Base-by-base conservation (phyloP, 2,888 invertebrate genomes). In the Mythimna impura region DNA sequence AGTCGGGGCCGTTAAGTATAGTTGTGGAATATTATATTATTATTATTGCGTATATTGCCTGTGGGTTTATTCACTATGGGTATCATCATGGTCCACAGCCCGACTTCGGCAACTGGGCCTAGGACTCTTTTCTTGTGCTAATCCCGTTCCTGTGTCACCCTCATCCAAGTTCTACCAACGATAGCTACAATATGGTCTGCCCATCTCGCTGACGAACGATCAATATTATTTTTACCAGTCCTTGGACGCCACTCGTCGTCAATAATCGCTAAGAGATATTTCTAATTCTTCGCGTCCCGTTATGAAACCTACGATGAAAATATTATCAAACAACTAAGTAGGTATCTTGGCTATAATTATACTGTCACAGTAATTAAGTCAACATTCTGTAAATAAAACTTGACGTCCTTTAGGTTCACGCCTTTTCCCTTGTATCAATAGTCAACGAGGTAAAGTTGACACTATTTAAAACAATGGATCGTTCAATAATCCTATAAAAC, bases 401-500 rank as follows among this genome's bases (percentile, higher is more conserved):
- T 50, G 65, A 34, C 52, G 60, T 66, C 57, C 68, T 63, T 58
- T 62, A 62, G 36, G 40, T 47, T 47, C 54, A 57, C 25, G 14
- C 36, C 50, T 55, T 75, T 65, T 70, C 58, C 61, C 69, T 61
- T 43, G 43, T 54, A 14, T n/a, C n/a, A 52, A 50, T 73, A 61
- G 58, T 63, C 22, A 64, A 63, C 63, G 50, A 20, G 50, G 3
- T n/a, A 52, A 52, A 3, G 47, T 61, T 55, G 50, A 73, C 63
- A 75, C 66, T 40, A 25, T 66, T 34, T 55, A 52, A 67, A 73
- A 76, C 81, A 80, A 80, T 73, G 43, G 40, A 55, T 14, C 36
- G 61, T 65, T 61, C 57, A 61, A 63, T 4, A 64, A 61, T 65
- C 30, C 20, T n/a, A 30, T 34, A 50, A 60, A 52, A 50, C 20